These are phyloP conservation scores for Molossus molossus DNA, from an alignment of 2,797 vertebrate genomes.

Conservation along the genomic window DNA sequence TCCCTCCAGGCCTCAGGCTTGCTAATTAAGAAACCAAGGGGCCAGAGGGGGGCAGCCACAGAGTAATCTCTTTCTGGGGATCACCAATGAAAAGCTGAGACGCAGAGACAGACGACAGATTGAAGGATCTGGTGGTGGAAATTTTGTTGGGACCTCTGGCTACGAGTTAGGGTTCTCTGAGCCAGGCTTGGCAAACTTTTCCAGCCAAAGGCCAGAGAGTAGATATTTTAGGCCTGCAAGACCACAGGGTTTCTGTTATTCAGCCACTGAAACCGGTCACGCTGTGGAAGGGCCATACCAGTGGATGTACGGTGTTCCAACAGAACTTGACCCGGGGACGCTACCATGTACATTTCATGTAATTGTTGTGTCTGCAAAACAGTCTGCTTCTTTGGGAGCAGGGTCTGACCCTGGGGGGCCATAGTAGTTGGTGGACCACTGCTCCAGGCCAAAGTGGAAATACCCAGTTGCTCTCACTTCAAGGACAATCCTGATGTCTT, in stretches of 20 bases:
- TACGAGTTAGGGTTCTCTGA: not conserved
- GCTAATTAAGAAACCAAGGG: not conserved
- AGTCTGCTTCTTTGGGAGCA: not conserved
- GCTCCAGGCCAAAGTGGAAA: not conserved
- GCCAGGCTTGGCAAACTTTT: not conserved
- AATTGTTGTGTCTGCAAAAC: not conserved
- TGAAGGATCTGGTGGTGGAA: not conserved
- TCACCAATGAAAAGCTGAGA: not conserved
- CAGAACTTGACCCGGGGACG: not conserved
- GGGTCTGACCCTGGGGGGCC: not conserved
- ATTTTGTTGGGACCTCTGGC: not conserved
- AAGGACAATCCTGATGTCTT: not conserved
- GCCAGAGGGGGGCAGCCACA: not conserved
- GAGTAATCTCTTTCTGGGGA: not conserved
- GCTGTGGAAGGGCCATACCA: rapidly evolving
- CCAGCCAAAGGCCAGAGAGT: not conserved
- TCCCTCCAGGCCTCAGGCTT: not conserved
- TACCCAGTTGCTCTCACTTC: not conserved
- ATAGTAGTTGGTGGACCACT: not conserved
- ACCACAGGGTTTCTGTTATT: too few species aligned
- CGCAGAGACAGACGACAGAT: not conserved
- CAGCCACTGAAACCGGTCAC: not conserved
- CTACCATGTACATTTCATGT: not conserved
- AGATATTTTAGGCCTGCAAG: not conserved
- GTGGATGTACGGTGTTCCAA: too few species aligned